Evolutionary conservation across 2,888 invertebrate genomes (phyloP).

Genomic region (Tenthredo notha): DNA sequence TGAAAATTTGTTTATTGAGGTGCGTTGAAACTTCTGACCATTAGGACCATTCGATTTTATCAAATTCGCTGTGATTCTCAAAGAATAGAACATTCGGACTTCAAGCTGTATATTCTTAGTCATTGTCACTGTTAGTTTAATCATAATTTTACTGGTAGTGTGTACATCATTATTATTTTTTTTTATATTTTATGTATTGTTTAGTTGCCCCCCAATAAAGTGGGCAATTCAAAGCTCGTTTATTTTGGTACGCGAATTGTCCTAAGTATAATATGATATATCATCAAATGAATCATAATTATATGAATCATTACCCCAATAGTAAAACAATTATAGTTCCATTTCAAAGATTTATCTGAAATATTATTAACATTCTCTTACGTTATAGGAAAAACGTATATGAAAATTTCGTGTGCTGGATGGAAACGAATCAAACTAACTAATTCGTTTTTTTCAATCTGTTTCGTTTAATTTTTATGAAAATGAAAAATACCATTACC

Average conservation of each 20-base stretch:
- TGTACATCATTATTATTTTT: neutral
- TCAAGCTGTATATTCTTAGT: constrained; percentile 25
- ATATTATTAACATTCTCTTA: neutral
- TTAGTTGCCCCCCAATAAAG: neutral
- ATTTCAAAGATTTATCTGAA: neutral
- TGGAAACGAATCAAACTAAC: neutral
- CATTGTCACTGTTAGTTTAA: neutral
- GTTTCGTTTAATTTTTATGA: neutral
- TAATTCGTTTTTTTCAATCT: neutral
- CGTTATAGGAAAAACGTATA: neutral
- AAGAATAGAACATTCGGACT: neutral
- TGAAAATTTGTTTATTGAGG: neutral
- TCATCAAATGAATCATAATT: neutral
- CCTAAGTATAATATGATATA: neutral
- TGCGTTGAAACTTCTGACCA: neutral
- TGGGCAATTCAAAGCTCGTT: neutral
- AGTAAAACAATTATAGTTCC: neutral
- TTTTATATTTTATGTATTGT: neutral
- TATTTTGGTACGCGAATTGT: neutral
- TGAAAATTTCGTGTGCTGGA: neutral
- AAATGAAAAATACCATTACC: neutral
- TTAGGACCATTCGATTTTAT: neutral
- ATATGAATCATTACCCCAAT: neutral
- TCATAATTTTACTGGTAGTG: neutral
- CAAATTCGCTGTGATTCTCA: neutral